phyloP scores from a whole-genome alignment of 2,113 vertebrate genomes.

The Phoenicopterus ruber region DNA sequence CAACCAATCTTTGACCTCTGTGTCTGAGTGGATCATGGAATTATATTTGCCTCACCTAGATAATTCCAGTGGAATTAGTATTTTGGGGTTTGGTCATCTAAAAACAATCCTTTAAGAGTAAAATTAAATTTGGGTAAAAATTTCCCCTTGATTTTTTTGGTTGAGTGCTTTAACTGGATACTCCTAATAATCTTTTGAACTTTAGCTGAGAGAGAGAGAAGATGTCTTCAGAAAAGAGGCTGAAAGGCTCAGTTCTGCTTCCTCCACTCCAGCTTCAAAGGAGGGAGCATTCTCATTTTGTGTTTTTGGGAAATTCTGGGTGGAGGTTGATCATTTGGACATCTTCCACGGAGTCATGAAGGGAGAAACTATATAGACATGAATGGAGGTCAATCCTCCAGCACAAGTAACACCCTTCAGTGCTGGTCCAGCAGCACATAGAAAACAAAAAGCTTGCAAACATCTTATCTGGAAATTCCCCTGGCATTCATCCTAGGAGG shows the following conservation, averaged over 20 bases:
- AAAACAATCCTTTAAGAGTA: neutral
- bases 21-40: neutral
- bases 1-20: neutral
- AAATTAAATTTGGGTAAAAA: neutral
- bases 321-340: neutral
- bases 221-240: neutral
- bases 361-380: neutral
- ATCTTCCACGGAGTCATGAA: neutral
- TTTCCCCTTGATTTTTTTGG: neutral
- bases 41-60: neutral
- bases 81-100: neutral
- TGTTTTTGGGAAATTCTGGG: neutral
- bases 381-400: neutral
- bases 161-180: neutral
- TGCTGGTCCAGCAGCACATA: neutral
- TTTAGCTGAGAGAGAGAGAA: neutral
- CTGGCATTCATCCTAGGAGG: neutral
- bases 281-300: neutral
- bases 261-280: neutral
- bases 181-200: neutral
- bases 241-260: neutral
- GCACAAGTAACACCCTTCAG: neutral
- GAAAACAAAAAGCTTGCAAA: neutral
- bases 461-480: neutral
- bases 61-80: neutral